Conservation (phyloP, 1,140 invertebrate genomes). For the Drosophila insularis region DNA sequence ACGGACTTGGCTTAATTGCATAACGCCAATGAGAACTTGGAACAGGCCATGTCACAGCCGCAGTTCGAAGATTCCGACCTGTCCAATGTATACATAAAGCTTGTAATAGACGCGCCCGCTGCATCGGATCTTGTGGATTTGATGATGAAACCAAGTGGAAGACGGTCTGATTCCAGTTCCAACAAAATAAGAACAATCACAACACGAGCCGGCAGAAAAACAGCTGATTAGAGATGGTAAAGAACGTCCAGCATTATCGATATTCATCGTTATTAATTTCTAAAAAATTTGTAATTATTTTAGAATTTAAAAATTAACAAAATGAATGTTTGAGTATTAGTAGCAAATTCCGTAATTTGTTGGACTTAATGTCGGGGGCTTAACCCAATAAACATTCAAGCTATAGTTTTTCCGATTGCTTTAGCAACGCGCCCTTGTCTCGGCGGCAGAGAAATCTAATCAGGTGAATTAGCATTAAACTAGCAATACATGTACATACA, state of each 20-base stretch:
- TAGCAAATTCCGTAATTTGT: too few relatives aligned
- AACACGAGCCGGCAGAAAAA: not conserved
- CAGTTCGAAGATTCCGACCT: not conserved
- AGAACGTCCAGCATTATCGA: not conserved
- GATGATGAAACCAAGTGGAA: not conserved
- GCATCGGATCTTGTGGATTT: not conserved
- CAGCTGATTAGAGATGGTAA: not conserved
- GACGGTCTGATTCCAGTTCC: not conserved
- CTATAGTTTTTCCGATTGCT: not conserved
- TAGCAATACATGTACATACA: constrained; percentile 19
- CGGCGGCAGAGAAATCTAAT: constrained; percentile 54
- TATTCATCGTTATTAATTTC: not conserved
- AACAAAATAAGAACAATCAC: not conserved
- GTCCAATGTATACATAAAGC: not conserved
- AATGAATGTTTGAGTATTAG: too few relatives aligned
- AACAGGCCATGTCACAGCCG: not conserved
- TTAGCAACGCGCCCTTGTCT: not conserved
- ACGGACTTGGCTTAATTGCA: not conserved
- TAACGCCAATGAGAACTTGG: not conserved
- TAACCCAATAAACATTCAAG: too few relatives aligned
- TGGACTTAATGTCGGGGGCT: too few relatives aligned
- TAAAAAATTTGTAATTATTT: too few relatives aligned
- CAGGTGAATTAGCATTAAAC: constrained; percentile 53
- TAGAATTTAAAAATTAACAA: too few relatives aligned
- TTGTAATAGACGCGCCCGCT: not conserved